Base-by-base conservation (phyloP, 2,888 invertebrate species). In the Julus scandinavius region DNA sequence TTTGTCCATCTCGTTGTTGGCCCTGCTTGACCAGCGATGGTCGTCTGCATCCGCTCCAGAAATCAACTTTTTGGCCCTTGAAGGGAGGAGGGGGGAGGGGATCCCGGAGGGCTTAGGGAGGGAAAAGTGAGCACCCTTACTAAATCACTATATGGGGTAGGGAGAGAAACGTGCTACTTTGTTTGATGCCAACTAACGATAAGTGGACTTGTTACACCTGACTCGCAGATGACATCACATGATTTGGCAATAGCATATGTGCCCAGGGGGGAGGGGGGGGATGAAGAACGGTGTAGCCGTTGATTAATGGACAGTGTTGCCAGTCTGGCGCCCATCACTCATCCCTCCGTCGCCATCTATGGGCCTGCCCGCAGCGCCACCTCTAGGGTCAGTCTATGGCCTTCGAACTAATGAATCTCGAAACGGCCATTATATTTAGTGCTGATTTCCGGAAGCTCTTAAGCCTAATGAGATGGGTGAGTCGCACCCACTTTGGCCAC, bases 111-210 rank as follows among this genome's bases (percentile, higher is more conserved):
- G n/a, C 58, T 63, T 63, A n/a, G 58, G n/a, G 3, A n/a, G 58
- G n/a, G n/a, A n/a, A n/a, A 63, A 15, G 54, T 15, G 13, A 54
- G 54, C 54, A 54, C 58, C 58, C 58, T 63, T n/a, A 63, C n/a
- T n/a, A n/a, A n/a, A n/a, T 63, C 58, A n/a, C n/a, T 6, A 45
- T 45, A 63, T 63, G 58, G 58, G 58, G 58, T 63, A 6, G 58
- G 58, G 58, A 63, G n/a, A 63, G 6, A 63, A n/a, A 63, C 58
- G 58, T 63, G 58, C 58, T n/a, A 63, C n/a, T 63, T 63, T 63
- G 58, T 63, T 63, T 63, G 58, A 63, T 63, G 58, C 58, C 58
- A 63, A 63, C 58, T 63, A 63, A 63, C 58, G 58, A 63, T 63
- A 63, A 63, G 58, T 63, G 58, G 58, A 63, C 58, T 63, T 63